Percentiles rank a stretch among this genome's conserved stretches.
These are phyloP conservation scores for Xerus rutilus DNA, from an alignment of 2,797 vertebrate species.

Conservation along the genomic window DNA sequence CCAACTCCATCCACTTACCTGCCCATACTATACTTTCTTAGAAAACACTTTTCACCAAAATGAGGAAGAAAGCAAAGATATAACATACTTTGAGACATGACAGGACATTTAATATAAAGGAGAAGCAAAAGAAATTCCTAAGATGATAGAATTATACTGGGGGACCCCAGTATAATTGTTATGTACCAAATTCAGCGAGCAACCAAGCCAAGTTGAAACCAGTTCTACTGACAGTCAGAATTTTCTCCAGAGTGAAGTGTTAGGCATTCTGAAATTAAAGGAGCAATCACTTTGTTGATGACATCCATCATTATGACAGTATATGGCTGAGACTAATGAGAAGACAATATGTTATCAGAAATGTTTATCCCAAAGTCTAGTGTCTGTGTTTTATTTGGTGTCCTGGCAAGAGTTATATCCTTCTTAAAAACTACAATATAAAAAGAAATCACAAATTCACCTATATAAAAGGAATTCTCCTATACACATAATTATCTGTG, in stretches of 20 bases:
- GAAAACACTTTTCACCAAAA: not conserved
- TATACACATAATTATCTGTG: not conserved
- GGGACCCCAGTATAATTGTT: not conserved
- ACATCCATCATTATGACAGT: constrained; percentile 11
- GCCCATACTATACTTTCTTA: not conserved
- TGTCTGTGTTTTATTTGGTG: not conserved
- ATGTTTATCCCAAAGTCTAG: not conserved
- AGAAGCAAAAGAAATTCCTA: not conserved
- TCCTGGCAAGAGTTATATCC: not conserved
- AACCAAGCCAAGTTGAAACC: not conserved
- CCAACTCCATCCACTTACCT: too few species aligned
- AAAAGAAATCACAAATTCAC: not conserved
- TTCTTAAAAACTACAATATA: not conserved
- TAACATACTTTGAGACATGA: not conserved
- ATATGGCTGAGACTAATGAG: not conserved
- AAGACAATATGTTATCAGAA: constrained; percentile 10
- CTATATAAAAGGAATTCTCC: not conserved
- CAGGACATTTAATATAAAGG: not conserved
- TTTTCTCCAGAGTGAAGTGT: not conserved
- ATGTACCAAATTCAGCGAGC: not conserved
- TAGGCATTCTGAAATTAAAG: not conserved
- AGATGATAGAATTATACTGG: not conserved
- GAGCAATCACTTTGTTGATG: not conserved
- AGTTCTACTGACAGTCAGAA: not conserved
- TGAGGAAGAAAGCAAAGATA: not conserved